Base-by-base conservation (phyloP, 2,888 invertebrate genomes). In the Phengaris alcon region DNA sequence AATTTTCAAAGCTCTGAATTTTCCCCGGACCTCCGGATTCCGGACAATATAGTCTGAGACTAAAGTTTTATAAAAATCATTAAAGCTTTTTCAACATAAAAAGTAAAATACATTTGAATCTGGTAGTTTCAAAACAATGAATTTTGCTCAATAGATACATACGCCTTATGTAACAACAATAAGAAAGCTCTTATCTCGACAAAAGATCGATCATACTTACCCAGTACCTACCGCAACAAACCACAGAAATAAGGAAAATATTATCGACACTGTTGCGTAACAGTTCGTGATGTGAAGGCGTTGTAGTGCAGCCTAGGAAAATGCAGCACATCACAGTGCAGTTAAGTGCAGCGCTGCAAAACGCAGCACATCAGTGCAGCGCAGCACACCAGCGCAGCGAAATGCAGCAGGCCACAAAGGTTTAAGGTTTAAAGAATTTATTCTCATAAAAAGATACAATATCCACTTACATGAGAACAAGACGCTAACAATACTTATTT, bases 211-310 rank as follows among this genome's bases (percentile, higher is more conserved):
- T 64, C 59, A 64, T 10, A 64, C 22, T 22, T 22, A 22, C 59
- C 35, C 2, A 35, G 35, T 64, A 35, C 13, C 35, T 7, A 35
- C 35, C 64, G 35, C 64, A 35, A 35, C 15, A 64, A 22, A 64
- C 64, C 64, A 12, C 64, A 64, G 64, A 64, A 64, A 64, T 64
- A 12, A 64, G 64, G 64, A 64, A 64, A 64, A 64, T 22, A 64
- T 64, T 64, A 3, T 22, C 4, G 52, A 52, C 35, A 64, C 12
- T 12, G 64, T 64, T 64, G 35, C 64, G 12, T 44, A 12, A 64
- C 6, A 12, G 12, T 12, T 52, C 12, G 35, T 44, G 7, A 64
- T 64, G 35, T 10, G 59, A 22, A 59, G 59, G 22, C 10, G 15
- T 59, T 15, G 22, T 35, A 64, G 6, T 6, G 22, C 52, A 10